These are phyloP conservation scores for Cecidostiba fungosa DNA, from an alignment of 2,888 invertebrate species.

Conservation along the genomic window DNA sequence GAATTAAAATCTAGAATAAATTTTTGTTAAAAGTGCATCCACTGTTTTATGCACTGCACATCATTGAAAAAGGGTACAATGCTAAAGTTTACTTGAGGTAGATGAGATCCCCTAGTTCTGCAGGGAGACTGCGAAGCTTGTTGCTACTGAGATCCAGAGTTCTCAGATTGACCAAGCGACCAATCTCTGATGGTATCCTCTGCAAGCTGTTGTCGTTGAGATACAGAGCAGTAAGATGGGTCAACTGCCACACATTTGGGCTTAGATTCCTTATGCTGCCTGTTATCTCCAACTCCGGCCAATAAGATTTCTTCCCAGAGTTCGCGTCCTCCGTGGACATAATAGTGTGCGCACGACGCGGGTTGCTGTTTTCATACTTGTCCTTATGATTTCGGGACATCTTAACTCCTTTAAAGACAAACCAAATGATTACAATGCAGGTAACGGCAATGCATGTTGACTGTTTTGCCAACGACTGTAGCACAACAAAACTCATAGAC, in stretches of 20 bases:
- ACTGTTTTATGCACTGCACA: neutral
- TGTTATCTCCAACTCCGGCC: constrained; percentile 95
- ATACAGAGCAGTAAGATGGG: constrained; percentile 96
- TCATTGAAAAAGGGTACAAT: neutral
- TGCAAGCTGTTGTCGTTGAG: constrained; percentile 97
- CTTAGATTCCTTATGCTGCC: constrained; percentile 97
- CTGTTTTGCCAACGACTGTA: neutral
- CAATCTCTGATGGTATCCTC: constrained; percentile 95
- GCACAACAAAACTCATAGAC: neutral
- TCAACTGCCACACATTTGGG: constrained; percentile 94
- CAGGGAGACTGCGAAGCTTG: constrained; percentile 95
- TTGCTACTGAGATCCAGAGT: constrained; percentile 96
- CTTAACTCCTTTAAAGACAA: constrained; percentile 75
- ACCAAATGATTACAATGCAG: constrained; percentile 43
- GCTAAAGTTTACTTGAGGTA: constrained; percentile 87
- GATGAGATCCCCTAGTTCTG: constrained; percentile 98
- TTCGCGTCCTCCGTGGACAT: constrained; percentile 96
- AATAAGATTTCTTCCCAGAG: constrained; percentile 94
- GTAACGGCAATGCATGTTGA: neutral
- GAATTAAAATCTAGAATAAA: neutral
- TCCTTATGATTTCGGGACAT: constrained; percentile 88
- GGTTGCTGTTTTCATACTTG: constrained; percentile 92
- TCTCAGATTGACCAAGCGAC: constrained; percentile 90
- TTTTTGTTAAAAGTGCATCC: too few relatives aligned
- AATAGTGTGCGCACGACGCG: constrained; percentile 92